Conservation (phyloP, 2,797 vertebrate species). For the Staurois parvus region DNA sequence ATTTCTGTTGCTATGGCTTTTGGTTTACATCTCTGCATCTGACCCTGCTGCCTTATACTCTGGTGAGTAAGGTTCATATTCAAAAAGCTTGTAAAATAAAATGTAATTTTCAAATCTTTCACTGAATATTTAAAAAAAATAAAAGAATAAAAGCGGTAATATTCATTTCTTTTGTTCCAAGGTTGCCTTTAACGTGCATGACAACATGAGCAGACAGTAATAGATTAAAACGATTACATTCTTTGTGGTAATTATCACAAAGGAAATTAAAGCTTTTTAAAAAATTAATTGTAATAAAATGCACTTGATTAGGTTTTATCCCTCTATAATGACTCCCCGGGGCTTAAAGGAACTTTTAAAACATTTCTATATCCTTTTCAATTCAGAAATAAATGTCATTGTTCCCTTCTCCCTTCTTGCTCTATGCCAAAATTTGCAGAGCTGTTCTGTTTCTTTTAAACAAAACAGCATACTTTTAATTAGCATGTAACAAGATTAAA, state of each 20-base stretch:
- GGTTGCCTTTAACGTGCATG: constrained; percentile 37
- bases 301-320: constrained; percentile 54
- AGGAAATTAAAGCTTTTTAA: constrained; percentile 55
- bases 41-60: neutral
- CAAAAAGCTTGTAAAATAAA: neutral
- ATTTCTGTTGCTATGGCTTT: too few species aligned
- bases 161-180: constrained; percentile 17
- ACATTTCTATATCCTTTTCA: constrained; percentile 27
- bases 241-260: constrained; percentile 49
- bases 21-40: neutral
- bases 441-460: constrained; percentile 2
- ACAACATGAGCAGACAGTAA: constrained; percentile 42
- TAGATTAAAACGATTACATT: constrained; percentile 56
- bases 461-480: constrained; percentile 24
- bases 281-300: constrained; percentile 57
- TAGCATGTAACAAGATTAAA: constrained; percentile 6
- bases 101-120: neutral
- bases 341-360: constrained; percentile 33
- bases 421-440: neutral
- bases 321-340: constrained; percentile 49
- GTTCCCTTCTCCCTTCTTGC: neutral
- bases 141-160: neutral
- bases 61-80: neutral
- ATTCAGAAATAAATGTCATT: constrained; percentile 26
- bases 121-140: neutral